phyloP scores from a whole-genome alignment of 2,797 vertebrate genomes.

The Hipposideros larvatus region DNA sequence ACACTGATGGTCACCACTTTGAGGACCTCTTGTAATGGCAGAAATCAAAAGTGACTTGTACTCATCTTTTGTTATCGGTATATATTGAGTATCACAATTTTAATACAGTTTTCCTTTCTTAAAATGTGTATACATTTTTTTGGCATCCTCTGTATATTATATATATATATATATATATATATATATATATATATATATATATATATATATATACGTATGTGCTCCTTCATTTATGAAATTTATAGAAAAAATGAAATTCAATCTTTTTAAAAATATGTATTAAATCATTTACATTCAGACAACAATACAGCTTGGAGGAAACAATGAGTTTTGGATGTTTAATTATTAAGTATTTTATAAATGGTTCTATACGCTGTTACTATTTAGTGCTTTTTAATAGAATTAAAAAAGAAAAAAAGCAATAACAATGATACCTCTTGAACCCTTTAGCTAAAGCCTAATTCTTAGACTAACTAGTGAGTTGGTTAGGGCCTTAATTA shows the following conservation, averaged over 20 bases:
- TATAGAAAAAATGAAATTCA: not conserved
- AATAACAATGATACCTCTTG: not conserved
- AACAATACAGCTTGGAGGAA: not conserved
- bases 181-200: too few relatives aligned
- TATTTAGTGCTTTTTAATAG: not conserved
- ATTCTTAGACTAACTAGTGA: not conserved
- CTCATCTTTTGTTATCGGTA: too few relatives aligned
- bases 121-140: too few relatives aligned
- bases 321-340: not conserved
- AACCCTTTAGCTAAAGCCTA: not conserved
- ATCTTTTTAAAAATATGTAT: not conserved
- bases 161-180: too few relatives aligned
- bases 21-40: too few relatives aligned
- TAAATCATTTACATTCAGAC: not conserved
- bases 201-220: not conserved
- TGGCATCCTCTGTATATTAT: too few relatives aligned
- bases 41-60: too few relatives aligned
- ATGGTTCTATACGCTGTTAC: not conserved
- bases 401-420: not conserved
- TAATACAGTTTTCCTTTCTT: too few relatives aligned
- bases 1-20: too few relatives aligned
- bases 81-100: too few relatives aligned
- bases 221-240: not conserved
- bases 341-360: not conserved
- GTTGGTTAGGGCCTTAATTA: not conserved